Conservation (phyloP, 2,888 invertebrate species). For the Ectemnius continuus region DNA sequence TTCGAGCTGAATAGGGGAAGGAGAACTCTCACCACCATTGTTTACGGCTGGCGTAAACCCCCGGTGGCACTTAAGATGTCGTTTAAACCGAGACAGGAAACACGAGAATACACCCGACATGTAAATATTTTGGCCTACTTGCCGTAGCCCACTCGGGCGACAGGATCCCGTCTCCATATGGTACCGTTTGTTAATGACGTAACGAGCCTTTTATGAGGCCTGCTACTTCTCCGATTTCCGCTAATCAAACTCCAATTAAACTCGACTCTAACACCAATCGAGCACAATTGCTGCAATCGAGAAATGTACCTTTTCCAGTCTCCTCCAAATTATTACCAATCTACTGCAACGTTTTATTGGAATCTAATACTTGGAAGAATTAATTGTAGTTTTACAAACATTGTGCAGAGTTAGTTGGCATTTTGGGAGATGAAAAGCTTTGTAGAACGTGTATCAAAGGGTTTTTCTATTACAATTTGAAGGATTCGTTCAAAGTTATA, state of each 20-base stretch:
- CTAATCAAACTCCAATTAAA: not conserved
- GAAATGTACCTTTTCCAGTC: no score
- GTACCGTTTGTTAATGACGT: constrained; percentile 69
- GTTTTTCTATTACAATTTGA: no score
- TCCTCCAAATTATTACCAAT: no score
- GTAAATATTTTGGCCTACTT: constrained; percentile 76
- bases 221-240: constrained; percentile 23
- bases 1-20: constrained; percentile 47
- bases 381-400: no score
- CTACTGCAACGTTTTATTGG: no score
- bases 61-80: constrained; percentile 76
- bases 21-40: constrained; percentile 59
- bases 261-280: no score
- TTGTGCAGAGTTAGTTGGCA: no score
- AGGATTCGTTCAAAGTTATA: no score
- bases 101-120: constrained; percentile 73
- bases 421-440: no score
- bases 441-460: no score
- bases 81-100: constrained; percentile 77
- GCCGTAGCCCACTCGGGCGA: constrained; percentile 61
- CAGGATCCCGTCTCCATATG: constrained; percentile 67
- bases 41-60: constrained; percentile 72
- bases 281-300: no score
- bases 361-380: no score
- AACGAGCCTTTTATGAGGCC: constrained; percentile 31